phyloP scores from a whole-genome alignment of 2,113 vertebrate species.

The Haliaeetus leucogaster region DNA sequence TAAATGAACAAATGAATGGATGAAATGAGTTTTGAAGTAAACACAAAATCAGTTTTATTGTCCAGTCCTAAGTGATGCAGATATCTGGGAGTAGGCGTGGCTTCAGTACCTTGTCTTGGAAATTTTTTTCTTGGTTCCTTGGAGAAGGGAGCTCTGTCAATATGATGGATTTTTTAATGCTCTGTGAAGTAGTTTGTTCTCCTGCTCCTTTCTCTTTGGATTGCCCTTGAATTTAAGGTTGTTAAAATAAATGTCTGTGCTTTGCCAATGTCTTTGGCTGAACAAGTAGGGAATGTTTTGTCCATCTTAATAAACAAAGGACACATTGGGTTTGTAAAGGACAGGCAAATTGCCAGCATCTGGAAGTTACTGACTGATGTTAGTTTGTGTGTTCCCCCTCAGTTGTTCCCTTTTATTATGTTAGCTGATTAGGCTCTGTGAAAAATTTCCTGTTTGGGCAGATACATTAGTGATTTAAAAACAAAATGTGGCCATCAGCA shows the following conservation, averaged over 20 bases:
- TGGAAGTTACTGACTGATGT: not conserved
- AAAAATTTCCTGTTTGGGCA: not conserved
- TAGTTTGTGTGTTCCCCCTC: not conserved
- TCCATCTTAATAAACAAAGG: conserved; percentile 17
- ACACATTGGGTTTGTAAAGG: not conserved
- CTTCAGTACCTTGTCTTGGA: not conserved
- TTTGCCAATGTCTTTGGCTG: not conserved
- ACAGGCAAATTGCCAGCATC: not conserved
- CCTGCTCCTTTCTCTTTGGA: not conserved
- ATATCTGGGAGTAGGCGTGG: not conserved
- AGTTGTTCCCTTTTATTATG: not conserved
- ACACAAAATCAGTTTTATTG: not conserved
- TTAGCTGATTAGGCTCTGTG: not conserved
- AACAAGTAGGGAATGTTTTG: not conserved
- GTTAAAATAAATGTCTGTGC: not conserved
- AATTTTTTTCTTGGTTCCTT: not conserved
- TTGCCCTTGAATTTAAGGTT: conserved; percentile 8
- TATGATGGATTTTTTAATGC: conserved; percentile 2
- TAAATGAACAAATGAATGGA: not conserved
- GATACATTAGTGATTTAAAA: not conserved
- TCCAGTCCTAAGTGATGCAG: not conserved
- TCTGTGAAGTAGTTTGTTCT: not conserved
- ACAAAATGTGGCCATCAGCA: not conserved
- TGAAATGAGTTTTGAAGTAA: not conserved
- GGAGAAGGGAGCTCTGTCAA: not conserved